These are phyloP conservation scores for Chloromyia formosa DNA, from an alignment of 2,888 invertebrate genomes.

Conservation along the genomic window DNA sequence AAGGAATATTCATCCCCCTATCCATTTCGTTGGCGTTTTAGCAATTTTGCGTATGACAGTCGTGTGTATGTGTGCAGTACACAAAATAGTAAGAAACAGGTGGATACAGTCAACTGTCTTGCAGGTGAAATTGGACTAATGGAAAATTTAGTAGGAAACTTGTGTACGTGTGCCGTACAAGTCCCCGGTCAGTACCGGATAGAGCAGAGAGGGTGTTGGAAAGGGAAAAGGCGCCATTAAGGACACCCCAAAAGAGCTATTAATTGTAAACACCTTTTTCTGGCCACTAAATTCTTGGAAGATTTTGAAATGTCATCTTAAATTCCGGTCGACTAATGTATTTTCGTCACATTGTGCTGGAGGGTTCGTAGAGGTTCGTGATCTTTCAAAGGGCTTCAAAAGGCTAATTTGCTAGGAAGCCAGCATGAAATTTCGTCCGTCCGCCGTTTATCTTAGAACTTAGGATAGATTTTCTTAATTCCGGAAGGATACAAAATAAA, in stretches of 20 bases:
- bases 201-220: not conserved
- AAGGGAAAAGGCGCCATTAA: slow-evolving; percentile 13
- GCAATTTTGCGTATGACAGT: no score
- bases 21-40: not conserved
- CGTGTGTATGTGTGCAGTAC: not conserved
- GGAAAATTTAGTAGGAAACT: slow-evolving; percentile 16
- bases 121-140: not conserved
- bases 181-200: not conserved
- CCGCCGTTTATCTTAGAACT: no score
- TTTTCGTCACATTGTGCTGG: not conserved
- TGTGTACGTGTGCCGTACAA: not conserved
- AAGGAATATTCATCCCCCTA: not conserved
- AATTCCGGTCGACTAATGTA: not conserved
- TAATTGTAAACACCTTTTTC: slow-evolving; percentile 38
- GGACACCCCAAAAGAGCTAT: slow-evolving; percentile 28
- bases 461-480: no score
- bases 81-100: slow-evolving; percentile 6
- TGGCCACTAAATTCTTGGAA: slow-evolving; percentile 32
- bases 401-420: no score
- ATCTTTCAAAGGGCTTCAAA: not conserved
- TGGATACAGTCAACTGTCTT: not conserved
- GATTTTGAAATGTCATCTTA: slow-evolving; percentile 38
- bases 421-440: no score
- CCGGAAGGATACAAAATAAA: no score
- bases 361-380: not conserved